These are phyloP conservation scores for Samia ricini DNA, from an alignment of 1,140 invertebrate species.

Conservation along the genomic window DNA sequence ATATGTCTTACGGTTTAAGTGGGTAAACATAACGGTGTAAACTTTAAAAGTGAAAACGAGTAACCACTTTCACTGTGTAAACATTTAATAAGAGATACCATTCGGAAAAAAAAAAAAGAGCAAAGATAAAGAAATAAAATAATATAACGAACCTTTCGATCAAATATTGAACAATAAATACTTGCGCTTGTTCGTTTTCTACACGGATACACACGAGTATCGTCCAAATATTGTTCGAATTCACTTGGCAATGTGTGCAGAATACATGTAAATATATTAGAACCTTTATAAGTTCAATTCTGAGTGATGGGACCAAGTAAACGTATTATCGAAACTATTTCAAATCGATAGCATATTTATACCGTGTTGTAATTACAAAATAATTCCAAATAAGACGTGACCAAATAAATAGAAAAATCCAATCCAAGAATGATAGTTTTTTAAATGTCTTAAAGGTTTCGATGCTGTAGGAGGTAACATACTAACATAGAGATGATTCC, in stretches of 20 bases:
- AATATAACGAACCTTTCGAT: conserved; percentile 1
- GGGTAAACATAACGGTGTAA: too few species aligned
- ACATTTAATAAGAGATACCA: not conserved
- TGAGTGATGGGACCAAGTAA: not conserved
- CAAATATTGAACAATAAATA: conserved; percentile 7
- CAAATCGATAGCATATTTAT: too few species aligned
- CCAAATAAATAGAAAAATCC: too few species aligned
- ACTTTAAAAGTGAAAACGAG: not conserved
- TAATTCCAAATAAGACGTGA: too few species aligned
- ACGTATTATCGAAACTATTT: conserved; percentile 2
- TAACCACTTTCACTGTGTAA: not conserved
- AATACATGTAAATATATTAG: conserved; percentile 14
- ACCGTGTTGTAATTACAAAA: too few species aligned
- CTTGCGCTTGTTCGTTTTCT: conserved; percentile 19
- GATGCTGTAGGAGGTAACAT: too few species aligned
- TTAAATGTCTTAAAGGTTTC: too few species aligned
- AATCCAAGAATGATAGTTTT: too few species aligned
- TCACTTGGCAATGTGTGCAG: conserved; percentile 11
- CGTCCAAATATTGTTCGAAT: conserved; percentile 20
- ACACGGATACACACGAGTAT: conserved; percentile 10
- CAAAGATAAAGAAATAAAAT: not conserved
- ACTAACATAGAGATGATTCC: too few species aligned
- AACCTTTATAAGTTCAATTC: conserved; percentile 2
- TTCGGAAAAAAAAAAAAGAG: not conserved
- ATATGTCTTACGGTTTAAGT: too few species aligned